These are phyloP conservation scores for Minunthozetes semirufus DNA, from an alignment of 2,888 invertebrate species.

Conservation along the genomic window DNA sequence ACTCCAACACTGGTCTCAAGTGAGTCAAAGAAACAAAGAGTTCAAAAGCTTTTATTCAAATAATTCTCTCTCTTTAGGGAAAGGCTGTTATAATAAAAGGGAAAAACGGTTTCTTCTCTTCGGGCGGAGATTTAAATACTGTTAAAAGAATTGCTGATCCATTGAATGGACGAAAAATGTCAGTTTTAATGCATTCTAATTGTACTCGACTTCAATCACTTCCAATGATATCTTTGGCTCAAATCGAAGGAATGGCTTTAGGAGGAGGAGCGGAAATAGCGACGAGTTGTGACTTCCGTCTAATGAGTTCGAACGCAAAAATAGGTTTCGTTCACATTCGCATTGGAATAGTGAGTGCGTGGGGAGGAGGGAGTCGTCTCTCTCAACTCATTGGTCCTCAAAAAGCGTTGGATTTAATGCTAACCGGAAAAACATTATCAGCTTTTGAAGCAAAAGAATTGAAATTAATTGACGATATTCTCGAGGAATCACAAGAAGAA, in stretches of 20 bases:
- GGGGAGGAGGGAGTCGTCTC: conserved; percentile 52
- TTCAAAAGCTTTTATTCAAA: background rate
- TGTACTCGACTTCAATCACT: conserved; percentile 49
- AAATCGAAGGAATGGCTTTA: conserved; percentile 52
- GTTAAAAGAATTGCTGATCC: conserved; percentile 45
- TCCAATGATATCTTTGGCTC: conserved; percentile 52
- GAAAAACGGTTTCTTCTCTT: conserved; percentile 52
- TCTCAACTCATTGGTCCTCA: conserved; percentile 49
- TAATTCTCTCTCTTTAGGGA: conserved; percentile 44
- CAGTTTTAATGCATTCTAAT: conserved; percentile 51
- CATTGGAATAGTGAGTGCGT: conserved; percentile 53
- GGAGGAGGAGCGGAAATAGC: conserved; percentile 56
- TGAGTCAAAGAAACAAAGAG: conserved; percentile 10
- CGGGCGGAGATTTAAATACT: conserved; percentile 55
- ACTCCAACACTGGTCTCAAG: conserved; percentile 50
- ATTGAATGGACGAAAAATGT: too few species aligned
- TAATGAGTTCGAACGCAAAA: too few species aligned
- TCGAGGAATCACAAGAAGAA: too few species aligned
- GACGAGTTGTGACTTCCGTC: conserved; percentile 53
- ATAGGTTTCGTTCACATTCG: conserved; percentile 52
- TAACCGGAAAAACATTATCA: conserved; percentile 45
- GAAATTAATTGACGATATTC: too few species aligned
- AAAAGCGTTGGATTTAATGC: conserved; percentile 50
- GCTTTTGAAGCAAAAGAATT: conserved; percentile 47
- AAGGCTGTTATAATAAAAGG: conserved; percentile 52